Conservation (phyloP, 2,113 vertebrate genomes). For the Callopanchax toddi region DNA sequence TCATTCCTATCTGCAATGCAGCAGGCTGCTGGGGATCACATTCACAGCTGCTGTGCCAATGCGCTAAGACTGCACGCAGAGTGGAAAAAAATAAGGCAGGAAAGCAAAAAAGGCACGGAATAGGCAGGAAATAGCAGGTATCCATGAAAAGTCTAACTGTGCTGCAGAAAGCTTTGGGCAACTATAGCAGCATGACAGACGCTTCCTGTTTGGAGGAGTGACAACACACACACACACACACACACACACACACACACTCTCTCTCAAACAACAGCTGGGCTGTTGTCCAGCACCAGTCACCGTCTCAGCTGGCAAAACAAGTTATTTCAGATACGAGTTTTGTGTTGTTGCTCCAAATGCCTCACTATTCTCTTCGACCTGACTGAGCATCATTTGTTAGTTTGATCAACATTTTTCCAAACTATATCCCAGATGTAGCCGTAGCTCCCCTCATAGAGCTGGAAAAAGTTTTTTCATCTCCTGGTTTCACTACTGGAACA, state of each 20-base stretch:
- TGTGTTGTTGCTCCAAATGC: slow-evolving; percentile 31
- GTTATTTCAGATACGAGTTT: slow-evolving; percentile 40
- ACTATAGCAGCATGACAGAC: slow-evolving; percentile 33
- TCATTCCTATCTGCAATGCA: slow-evolving; percentile 78
- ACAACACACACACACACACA: slow-evolving; percentile 7
- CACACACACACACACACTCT: not conserved
- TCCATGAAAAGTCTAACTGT: slow-evolving; percentile 5
- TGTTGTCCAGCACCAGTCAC: slow-evolving; percentile 35
- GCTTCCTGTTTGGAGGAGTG: slow-evolving; percentile 52
- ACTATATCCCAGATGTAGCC: not conserved
- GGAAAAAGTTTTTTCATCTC: no score
- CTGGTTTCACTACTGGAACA: no score
- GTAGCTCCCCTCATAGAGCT: no score
- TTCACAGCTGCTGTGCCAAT: slow-evolving; percentile 61
- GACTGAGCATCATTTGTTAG: slow-evolving; percentile 18
- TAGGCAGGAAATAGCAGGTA: slow-evolving; percentile 2
- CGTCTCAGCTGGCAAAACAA: slow-evolving; percentile 23
- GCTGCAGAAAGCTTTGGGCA: slow-evolving; percentile 19
- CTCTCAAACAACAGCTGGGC: slow-evolving; percentile 32
- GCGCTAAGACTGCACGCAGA: slow-evolving; percentile 40
- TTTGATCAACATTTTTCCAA: not conserved
- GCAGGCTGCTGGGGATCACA: slow-evolving; percentile 66
- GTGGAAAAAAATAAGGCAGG: slow-evolving; percentile 28
- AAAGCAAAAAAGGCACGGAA: not conserved
- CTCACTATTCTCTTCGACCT: slow-evolving; percentile 20